Conservation (phyloP, 2,888 invertebrate genomes). For the Phaedon cochleariae region DNA sequence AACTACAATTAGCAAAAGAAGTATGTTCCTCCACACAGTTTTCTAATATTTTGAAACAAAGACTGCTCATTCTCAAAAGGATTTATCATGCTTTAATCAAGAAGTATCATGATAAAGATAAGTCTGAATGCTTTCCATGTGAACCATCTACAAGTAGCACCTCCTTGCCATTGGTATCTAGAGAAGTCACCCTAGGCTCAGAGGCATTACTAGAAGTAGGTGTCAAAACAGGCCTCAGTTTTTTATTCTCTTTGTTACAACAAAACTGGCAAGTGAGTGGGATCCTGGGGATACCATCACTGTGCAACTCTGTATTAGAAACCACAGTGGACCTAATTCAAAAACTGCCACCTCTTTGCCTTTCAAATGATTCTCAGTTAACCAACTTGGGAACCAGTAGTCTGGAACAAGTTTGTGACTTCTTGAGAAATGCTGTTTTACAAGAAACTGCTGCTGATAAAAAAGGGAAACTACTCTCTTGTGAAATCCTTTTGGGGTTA, state of each 20-base stretch:
- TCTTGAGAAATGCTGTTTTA: conserved; percentile 65
- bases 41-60: conserved; percentile 65
- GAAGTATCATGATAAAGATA: conserved; percentile 66
- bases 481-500: conserved; percentile 67
- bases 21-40: conserved; percentile 69
- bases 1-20: conserved; percentile 65
- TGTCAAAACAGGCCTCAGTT: conserved; percentile 68
- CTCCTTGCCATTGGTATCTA: conserved; percentile 34
- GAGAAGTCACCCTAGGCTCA: conserved; percentile 56
- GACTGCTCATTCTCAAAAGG: conserved; percentile 66
- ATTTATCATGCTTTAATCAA: conserved; percentile 67
- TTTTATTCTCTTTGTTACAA: conserved; percentile 67
- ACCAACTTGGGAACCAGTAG: conserved; percentile 64
- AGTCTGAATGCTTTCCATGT: conserved; percentile 38
- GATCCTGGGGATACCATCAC: conserved; percentile 58
- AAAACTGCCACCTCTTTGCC: conserved; percentile 67
- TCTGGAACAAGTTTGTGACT: conserved; percentile 65
- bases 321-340: conserved; percentile 67
- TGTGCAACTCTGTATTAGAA: conserved; percentile 68
- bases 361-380: conserved; percentile 68
- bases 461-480: conserved; percentile 60
- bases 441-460: conserved; percentile 64
- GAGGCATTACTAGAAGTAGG: conserved; percentile 70
- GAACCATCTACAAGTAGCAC: conserved; percentile 32
- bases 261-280: conserved; percentile 67